These are phyloP conservation scores for Phoenicopterus ruber DNA, from an alignment of 2,113 vertebrate genomes.

Conservation along the genomic window DNA sequence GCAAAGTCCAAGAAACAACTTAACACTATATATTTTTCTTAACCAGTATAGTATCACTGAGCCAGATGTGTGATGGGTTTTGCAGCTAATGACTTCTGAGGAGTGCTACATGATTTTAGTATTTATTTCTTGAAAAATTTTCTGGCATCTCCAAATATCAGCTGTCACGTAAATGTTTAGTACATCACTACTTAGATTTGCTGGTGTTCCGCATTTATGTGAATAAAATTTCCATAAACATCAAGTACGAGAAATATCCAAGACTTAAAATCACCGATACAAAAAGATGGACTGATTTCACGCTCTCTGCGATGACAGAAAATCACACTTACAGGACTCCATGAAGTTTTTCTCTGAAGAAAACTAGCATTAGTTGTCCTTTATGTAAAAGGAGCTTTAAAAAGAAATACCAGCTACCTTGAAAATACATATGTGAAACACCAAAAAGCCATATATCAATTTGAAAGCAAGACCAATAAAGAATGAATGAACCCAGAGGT, in stretches of 20 bases:
- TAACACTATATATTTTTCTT: not conserved
- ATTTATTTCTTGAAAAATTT: not conserved
- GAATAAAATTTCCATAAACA: not conserved
- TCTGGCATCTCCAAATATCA: not conserved
- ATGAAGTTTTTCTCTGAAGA: not conserved
- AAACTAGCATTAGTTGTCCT: not conserved
- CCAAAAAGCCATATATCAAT: not conserved
- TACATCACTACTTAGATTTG: not conserved
- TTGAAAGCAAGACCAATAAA: not conserved
- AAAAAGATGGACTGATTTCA: not conserved
- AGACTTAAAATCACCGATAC: not conserved
- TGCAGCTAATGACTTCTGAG: not conserved
- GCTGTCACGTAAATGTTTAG: not conserved
- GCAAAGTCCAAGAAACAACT: not conserved
- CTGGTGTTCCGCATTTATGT: not conserved
- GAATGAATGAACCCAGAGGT: accelerated
- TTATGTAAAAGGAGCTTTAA: not conserved
- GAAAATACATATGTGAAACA: not conserved
- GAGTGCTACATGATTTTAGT: not conserved
- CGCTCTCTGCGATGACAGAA: not conserved
- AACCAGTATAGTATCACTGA: not conserved
- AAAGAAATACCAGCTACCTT: not conserved
- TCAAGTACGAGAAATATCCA: not conserved
- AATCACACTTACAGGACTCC: not conserved
- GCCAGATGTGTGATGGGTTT: not conserved